These are phyloP conservation scores for Torymus aiolomorphi DNA, from an alignment of 2,888 invertebrate species.

Conservation along the genomic window DNA sequence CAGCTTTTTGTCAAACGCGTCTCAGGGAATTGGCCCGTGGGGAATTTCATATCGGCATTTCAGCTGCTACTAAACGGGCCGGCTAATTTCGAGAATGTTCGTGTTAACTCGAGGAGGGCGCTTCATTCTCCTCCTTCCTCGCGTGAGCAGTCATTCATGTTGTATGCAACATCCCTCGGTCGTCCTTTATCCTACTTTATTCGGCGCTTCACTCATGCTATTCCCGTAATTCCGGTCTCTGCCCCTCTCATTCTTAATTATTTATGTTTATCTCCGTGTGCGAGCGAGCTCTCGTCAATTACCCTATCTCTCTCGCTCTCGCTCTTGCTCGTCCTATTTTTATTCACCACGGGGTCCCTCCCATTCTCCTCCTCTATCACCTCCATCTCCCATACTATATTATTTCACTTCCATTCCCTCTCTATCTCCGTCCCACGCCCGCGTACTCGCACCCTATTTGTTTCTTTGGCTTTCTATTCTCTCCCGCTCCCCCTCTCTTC, in stretches of 20 bases:
- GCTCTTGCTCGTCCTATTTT: background rate
- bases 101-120: no score
- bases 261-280: background rate
- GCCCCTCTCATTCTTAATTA: background rate
- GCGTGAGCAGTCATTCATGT: no score
- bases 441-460: background rate
- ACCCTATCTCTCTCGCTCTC: background rate
- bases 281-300: background rate
- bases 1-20: no score
- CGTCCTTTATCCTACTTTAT: no score
- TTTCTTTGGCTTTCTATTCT: background rate
- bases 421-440: background rate
- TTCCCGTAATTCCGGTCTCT: background rate
- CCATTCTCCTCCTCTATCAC: conserved; percentile 11
- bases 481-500: background rate
- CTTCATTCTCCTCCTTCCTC: no score
- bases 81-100: no score
- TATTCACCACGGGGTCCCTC: background rate
- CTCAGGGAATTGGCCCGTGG: no score
- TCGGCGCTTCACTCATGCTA: no score
- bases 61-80: no score
- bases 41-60: no score
- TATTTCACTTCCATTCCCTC: background rate
- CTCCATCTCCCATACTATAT: background rate
- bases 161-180: no score